phyloP scores from a whole-genome alignment of 2,113 vertebrate species.

The Poeciliopsis occidentalis region DNA sequence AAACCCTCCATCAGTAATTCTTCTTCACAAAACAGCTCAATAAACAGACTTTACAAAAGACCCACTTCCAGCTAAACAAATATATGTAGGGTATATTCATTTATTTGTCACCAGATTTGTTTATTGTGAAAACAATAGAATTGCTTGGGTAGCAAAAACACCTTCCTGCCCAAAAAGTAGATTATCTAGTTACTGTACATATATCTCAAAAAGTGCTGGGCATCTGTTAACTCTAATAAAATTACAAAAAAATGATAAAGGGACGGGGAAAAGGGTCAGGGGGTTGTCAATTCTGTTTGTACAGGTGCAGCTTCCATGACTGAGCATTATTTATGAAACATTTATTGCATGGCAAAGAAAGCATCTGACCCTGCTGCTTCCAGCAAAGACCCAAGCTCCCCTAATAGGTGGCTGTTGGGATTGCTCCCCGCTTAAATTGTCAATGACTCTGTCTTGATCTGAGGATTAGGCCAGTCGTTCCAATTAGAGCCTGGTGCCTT shows the following conservation, averaged over 20 bases:
- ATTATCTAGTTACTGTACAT: background rate
- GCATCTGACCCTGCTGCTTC: slow-evolving; percentile 46
- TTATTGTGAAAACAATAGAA: background rate
- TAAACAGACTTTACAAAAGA: background rate
- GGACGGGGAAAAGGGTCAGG: too few relatives aligned
- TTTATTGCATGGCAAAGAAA: background rate
- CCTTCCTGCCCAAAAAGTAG: too few relatives aligned
- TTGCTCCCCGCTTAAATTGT: slow-evolving; percentile 71
- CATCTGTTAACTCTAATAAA: too few relatives aligned
- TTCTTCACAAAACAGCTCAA: too few relatives aligned
- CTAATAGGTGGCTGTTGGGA: slow-evolving; percentile 76
- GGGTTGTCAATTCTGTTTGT: background rate
- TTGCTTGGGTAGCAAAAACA: background rate
- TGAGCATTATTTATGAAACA: slow-evolving; percentile 8
- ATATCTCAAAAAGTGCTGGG: background rate
- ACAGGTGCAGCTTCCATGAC: background rate
- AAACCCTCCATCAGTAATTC: too few relatives aligned
- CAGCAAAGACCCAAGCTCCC: slow-evolving; percentile 49
- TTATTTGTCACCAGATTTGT: background rate
- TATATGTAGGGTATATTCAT: background rate
- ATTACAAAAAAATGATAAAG: too few relatives aligned
- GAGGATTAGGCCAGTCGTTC: slow-evolving; percentile 77
- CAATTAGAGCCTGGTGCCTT: slow-evolving; percentile 79
- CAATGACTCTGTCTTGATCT: slow-evolving; percentile 81
- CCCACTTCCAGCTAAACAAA: background rate